Conservation (phyloP, 2,888 invertebrate genomes). For the Aspidiotus destructor region DNA sequence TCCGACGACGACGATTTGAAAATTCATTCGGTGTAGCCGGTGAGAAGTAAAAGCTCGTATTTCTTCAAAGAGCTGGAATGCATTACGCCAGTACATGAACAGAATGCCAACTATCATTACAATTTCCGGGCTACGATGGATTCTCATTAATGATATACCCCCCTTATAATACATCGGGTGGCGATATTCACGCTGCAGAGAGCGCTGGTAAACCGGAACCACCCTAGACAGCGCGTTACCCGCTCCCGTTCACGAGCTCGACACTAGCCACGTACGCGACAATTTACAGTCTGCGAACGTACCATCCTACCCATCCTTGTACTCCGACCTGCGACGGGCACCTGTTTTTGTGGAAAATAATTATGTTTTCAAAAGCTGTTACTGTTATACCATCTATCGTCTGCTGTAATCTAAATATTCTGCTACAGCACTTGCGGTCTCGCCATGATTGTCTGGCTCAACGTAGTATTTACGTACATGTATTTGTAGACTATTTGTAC, state of each 20-base stretch:
- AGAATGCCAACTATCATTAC: constrained; percentile 16
- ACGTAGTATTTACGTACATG: no score
- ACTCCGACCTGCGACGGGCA: not conserved
- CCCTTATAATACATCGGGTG: constrained; percentile 6
- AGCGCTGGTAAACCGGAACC: constrained; percentile 8
- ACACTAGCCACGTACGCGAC: constrained; percentile 11
- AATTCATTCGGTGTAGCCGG: constrained; percentile 9
- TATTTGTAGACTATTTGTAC: no score
- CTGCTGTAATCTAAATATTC: constrained; percentile 14
- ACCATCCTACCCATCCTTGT: not conserved
- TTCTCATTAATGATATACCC: constrained; percentile 13
- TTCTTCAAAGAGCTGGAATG: constrained; percentile 12
- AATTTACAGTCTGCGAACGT: constrained; percentile 19
- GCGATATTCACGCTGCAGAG: constrained; percentile 10
- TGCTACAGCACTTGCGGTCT: not conserved
- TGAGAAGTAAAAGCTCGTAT: constrained; percentile 11
- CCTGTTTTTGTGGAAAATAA: constrained; percentile 15
- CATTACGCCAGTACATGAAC: constrained; percentile 13
- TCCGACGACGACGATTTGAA: constrained; percentile 1
- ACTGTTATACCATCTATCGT: constrained; percentile 1
- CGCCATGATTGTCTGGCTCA: not conserved
- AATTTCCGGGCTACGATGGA: constrained; percentile 15
- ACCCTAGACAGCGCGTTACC: constrained; percentile 5
- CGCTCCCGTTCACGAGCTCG: not conserved
- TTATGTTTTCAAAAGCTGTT: constrained; percentile 19